Percentiles rank a stretch among this genome's conserved stretches.
These are phyloP conservation scores for Mormyrus proboscirostris DNA, from an alignment of 2,797 vertebrate genomes.

Conservation along the genomic window DNA sequence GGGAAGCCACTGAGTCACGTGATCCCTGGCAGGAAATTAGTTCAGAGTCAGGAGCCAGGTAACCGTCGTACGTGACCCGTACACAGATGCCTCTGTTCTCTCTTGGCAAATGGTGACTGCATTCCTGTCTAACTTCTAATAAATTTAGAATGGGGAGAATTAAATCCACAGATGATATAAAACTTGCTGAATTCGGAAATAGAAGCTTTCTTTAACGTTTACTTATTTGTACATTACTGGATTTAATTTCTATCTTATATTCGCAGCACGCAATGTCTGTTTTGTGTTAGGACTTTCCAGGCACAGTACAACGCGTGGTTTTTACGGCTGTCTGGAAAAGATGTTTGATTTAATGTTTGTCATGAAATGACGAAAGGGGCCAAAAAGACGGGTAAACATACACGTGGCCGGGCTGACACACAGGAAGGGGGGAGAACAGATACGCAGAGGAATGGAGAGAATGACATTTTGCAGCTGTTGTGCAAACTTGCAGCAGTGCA, in stretches of 20 bases:
- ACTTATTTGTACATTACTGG: background rate
- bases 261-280: background rate
- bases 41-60: background rate
- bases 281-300: background rate
- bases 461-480: background rate
- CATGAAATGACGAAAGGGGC: background rate
- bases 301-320: background rate
- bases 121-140: background rate
- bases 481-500: background rate
- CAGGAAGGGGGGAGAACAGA: background rate
- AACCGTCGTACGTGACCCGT: background rate
- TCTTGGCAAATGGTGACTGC: background rate
- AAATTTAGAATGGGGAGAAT: background rate
- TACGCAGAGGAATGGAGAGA: background rate
- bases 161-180: background rate
- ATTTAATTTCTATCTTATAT: background rate
- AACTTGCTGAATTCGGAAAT: background rate
- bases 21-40: background rate
- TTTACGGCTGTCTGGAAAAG: background rate
- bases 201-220: background rate
- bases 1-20: background rate
- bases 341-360: background rate
- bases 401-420: background rate
- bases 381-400: background rate
- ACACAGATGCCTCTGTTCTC: conserved; percentile 15